Base-by-base conservation (phyloP, 2,888 invertebrate species). In the Hybos culiciformis region DNA sequence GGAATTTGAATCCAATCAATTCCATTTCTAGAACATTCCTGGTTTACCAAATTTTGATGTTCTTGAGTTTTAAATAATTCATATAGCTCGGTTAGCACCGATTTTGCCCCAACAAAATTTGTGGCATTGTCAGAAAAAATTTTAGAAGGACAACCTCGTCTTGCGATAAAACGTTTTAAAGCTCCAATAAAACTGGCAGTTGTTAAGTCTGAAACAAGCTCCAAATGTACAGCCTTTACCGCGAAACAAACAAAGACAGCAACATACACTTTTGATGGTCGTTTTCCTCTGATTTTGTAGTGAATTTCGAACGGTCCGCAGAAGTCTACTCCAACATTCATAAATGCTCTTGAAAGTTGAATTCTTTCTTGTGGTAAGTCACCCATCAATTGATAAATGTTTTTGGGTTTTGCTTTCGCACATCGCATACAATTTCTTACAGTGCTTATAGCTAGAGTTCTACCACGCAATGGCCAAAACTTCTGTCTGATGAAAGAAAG, bases 61-160 rank as follows among this genome's bases (percentile, higher is more conserved):
- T n/a, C n/a, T n/a, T n/a, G n/a, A n/a, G n/a, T n/a, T n/a, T n/a
- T n/a, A n/a, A n/a, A n/a, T n/a, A n/a, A n/a, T n/a, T n/a, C n/a
- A n/a, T n/a, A n/a, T 18, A 37, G n/a, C n/a, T 18, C 37, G 8
- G 7, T 9, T 18, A 37, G n/a, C n/a, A 19, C 37, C 15, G 19
- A 9, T 11, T 8, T 17, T 19, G 48, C 45, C 9, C 46, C 50
- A 11, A 47, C 47, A 36, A 50, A 50, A 37, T 48, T 50, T 15
- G 46, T 48, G 11, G 45, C 49, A 38, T 51, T 51, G 23, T 51
- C 46, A 19, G 48, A 49, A 31, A 40, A 43, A 2, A 51, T 19
- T 8, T 43, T 31, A 2, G 17, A 6, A 19, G 46, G 49, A 6
- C 46, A 5, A 1, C 48, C 48, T 36, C 51, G 31, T 8, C 52